Conservation (phyloP, 1,140 invertebrate species). For the Drosophila melanica region DNA sequence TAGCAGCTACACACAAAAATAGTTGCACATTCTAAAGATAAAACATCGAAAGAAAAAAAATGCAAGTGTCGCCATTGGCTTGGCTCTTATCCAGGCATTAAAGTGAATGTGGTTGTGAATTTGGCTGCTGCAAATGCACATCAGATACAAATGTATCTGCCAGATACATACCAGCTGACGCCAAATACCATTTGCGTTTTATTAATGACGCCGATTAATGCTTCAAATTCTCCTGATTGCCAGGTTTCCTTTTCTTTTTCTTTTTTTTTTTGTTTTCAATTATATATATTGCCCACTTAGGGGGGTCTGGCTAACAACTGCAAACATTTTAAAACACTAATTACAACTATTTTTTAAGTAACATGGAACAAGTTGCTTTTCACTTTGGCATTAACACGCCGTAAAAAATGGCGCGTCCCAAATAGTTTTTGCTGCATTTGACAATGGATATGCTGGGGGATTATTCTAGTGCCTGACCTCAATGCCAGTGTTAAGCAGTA, state of each 20-base stretch:
- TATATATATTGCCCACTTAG: not conserved
- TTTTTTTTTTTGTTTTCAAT: not conserved
- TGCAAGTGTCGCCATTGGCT: conserved; percentile 45
- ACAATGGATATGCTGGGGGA: conserved; percentile 18
- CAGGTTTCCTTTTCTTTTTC: not conserved
- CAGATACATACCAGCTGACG: conserved; percentile 26
- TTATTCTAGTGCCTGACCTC: conserved; percentile 40
- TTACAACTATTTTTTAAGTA: conserved; percentile 36
- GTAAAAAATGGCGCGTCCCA: conserved; percentile 26
- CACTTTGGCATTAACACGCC: not conserved
- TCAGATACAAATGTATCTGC: conserved; percentile 4
- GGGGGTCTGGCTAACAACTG: not conserved
- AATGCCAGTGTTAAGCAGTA: conserved; percentile 17
- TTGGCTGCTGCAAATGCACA: not conserved
- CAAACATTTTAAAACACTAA: conserved; percentile 31
- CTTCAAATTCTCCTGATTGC: conserved; percentile 11
- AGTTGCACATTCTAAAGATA: conserved; percentile 54
- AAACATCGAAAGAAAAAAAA: conserved; percentile 29
- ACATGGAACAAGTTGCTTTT: conserved; percentile 10
- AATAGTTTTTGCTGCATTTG: conserved; percentile 29
- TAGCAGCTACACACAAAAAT: conserved; percentile 37
- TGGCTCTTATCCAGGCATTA: conserved; percentile 32
- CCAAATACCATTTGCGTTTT: conserved; percentile 29
- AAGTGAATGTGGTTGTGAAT: conserved; percentile 25
- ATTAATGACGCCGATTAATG: conserved; percentile 32